These are phyloP conservation scores for Darevskia mixta DNA, from an alignment of 2,797 vertebrate genomes.

Conservation along the genomic window DNA sequence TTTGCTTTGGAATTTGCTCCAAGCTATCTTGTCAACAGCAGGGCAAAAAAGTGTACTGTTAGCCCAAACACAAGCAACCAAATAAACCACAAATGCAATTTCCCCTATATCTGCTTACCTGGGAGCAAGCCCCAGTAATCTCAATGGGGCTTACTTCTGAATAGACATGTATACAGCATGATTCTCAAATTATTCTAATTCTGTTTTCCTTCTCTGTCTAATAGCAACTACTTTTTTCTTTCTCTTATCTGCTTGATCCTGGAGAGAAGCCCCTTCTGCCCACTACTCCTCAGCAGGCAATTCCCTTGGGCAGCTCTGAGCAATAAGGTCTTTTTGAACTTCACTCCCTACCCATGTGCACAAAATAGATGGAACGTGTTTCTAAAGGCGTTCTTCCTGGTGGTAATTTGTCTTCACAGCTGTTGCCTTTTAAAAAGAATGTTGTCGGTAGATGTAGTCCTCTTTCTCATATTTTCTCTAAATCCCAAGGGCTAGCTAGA, in stretches of 20 bases:
- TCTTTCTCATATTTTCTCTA: not conserved
- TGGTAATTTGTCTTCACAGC: not conserved
- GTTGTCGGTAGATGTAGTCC: not conserved
- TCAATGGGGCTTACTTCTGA: not conserved
- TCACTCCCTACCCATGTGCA: not conserved
- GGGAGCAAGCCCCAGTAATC: not conserved
- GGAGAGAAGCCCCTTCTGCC: not conserved
- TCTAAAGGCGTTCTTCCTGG: not conserved
- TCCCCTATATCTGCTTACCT: not conserved
- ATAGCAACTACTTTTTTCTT: not conserved
- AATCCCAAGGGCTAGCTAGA: not conserved
- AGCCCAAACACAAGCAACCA: not conserved
- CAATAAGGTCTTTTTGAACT: not conserved
- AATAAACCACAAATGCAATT: not conserved
- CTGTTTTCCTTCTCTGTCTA: not conserved
- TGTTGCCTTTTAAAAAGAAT: not conserved
- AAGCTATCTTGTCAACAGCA: constrained; percentile 24
- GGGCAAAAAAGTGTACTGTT: constrained; percentile 27
- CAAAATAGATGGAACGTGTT: not conserved
- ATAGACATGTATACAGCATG: not conserved
- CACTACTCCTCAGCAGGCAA: not conserved
- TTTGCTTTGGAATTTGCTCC: constrained; percentile 26
- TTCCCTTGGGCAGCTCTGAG: not conserved
- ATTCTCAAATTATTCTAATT: not conserved
- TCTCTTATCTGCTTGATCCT: not conserved